Conservation (phyloP, 2,888 invertebrate genomes). For the Microctonus hyperodae region DNA sequence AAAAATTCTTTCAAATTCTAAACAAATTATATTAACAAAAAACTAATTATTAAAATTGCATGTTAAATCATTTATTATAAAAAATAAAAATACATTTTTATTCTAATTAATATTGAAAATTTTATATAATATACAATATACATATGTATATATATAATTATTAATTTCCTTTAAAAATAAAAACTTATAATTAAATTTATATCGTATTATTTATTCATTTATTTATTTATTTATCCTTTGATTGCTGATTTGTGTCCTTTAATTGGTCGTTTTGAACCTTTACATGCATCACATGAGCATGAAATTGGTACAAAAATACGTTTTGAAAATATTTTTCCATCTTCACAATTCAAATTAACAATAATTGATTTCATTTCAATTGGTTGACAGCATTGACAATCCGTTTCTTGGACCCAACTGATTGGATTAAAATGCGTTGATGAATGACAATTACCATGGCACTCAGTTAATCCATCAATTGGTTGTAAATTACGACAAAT, state of each 20-base stretch:
- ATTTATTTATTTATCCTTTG: constrained; percentile 33
- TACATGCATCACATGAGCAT: constrained; percentile 59
- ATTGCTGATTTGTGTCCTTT: constrained; percentile 28
- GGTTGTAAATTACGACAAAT: constrained; percentile 71
- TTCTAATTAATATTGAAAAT: too few species aligned
- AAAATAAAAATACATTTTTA: too few species aligned
- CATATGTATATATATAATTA: too few species aligned
- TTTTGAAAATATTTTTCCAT: constrained; percentile 57
- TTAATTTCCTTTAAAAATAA: too few species aligned
- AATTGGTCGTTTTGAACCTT: constrained; percentile 19
- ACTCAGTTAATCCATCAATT: constrained; percentile 72
- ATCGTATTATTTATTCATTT: too few species aligned
- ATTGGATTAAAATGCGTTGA: constrained; percentile 71
- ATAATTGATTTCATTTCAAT: constrained; percentile 55
- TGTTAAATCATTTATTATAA: too few species aligned
- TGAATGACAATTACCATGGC: constrained; percentile 75
- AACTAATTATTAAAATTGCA: too few species aligned
- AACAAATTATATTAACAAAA: too few species aligned
- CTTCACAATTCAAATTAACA: constrained; percentile 64
- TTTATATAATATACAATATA: too few species aligned
- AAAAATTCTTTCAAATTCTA: too few species aligned
- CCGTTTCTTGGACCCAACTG: constrained; percentile 47
- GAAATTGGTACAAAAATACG: constrained; percentile 54
- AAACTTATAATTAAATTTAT: neutral
- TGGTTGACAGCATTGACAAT: constrained; percentile 58